Evolutionary conservation across 30 jellyfish, hydroid and myxozoan species (phyloP), one percentile per base, ranked within the genome.

Genomic region (Nemopilema nomurai): DNA sequence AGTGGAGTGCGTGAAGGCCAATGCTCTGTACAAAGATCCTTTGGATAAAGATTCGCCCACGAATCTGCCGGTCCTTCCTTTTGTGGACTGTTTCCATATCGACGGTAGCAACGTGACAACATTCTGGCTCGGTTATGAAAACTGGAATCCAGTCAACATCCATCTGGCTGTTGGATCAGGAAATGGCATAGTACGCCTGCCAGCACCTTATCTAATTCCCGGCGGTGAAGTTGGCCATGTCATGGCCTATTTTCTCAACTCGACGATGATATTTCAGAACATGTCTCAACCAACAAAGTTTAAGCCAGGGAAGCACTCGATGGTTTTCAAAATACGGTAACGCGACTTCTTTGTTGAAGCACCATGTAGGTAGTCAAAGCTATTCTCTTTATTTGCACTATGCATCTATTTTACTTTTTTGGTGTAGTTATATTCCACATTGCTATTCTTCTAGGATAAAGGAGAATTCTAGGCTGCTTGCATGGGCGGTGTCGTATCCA

Each of bases 151-250:
- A 4, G 77, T 24, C 24, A 85, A 85, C 51, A 75, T 75, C 13
- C 50, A 29, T 53, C 7, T 85, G 77, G 6, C 63, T 25, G 33
- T 20, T 28, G 88, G 83, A 29, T 17, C 83, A 16, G 83, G 72
- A 27, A 85, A 85, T 49, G 87, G 87, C 7, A 74, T 85, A 26
- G 75, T 85, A 0, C 23, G 51, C 32, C 32, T 85, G 33, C 93
- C 93, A 1, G 77, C 83, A 0, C 88, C 93, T 50, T 67, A 29
- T 16, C 18, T 73, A 8, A 7, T 30, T 23, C 93, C 93, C 4
- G 93, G 93, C 16, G 93, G 93, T 62, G 79, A 74, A n/a, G 62
- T 85, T 25, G 93, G 93, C 9, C 4, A 33, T 63, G 88, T 85
- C 1, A 75, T 73, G 76, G 88, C 69, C 32, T 49, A 18, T 16